Conservation (phyloP, 2,797 vertebrate species). For the Neopelma chrysocephalum region DNA sequence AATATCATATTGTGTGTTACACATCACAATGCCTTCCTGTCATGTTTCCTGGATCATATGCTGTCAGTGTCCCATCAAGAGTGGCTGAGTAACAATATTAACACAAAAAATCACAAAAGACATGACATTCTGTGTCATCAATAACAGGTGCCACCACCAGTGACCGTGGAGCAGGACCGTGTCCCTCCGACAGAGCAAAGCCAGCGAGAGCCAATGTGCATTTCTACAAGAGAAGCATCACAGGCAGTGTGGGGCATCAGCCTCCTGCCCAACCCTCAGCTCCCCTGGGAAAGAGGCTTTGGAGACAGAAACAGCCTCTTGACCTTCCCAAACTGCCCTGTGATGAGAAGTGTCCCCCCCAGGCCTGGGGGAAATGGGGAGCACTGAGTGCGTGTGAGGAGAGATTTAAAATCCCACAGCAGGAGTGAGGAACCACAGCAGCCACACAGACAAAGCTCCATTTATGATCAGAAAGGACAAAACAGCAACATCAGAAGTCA, state of each 20-base stretch:
- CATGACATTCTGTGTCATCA: neutral
- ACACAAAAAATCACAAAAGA: neutral
- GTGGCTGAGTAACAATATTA: neutral
- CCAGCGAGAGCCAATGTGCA: fast-evolving
- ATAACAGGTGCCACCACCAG: fast-evolving
- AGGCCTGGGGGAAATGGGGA: fast-evolving
- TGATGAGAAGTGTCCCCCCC: neutral
- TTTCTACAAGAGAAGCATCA: neutral
- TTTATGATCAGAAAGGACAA: neutral
- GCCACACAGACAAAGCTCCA: neutral
- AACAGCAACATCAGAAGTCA: neutral
- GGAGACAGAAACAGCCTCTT: neutral
- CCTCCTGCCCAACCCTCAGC: neutral
- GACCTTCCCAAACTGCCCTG: neutral
- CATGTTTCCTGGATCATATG: neutral
- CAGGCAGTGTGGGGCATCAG: neutral
- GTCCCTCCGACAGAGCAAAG: neutral
- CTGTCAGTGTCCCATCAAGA: neutral
- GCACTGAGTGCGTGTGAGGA: neutral
- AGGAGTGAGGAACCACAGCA: neutral
- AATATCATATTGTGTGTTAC: neutral
- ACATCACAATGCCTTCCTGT: neutral
- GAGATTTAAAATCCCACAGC: neutral
- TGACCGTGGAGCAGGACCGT: neutral
- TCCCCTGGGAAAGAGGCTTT: neutral